A percentile compares a stretch with the other conserved stretches of the same genome.
Conservation (phyloP, 2,888 invertebrate species). For the Dicyrtomina minuta region DNA sequence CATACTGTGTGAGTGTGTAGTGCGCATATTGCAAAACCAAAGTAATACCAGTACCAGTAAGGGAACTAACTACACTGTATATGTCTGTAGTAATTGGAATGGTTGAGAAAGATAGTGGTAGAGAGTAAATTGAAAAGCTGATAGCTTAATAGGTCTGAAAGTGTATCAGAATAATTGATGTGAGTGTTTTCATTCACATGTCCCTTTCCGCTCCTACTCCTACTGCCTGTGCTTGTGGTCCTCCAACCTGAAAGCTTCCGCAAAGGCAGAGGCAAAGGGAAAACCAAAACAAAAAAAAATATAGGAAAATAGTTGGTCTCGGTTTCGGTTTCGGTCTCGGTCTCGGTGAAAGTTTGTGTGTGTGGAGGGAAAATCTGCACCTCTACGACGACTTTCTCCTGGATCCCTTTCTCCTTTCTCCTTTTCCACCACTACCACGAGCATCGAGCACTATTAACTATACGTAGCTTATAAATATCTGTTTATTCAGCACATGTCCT, state of each 20-base stretch:
- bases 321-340: too few relatives aligned
- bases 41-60: too few relatives aligned
- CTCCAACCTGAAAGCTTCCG: conserved; percentile 9
- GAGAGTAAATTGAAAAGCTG: conserved; percentile 24
- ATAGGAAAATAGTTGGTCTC: too few relatives aligned
- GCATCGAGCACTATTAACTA: background rate
- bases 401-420: background rate
- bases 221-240: conserved; percentile 20
- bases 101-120: background rate
- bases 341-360: conserved; percentile 27
- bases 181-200: conserved; percentile 33
- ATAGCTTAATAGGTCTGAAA: conserved; percentile 32
- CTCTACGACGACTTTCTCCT: conserved; percentile 14
- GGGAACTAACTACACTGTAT: too few relatives aligned
- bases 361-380: conserved; percentile 22
- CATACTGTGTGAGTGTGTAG: background rate
- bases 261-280: too few relatives aligned
- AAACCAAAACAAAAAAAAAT: too few relatives aligned
- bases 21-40: too few relatives aligned
- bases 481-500: background rate
- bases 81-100: background rate
- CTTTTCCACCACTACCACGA: conserved; percentile 4
- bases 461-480: background rate
- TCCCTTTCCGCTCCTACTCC: too few relatives aligned
- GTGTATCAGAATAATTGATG: conserved; percentile 36